Evolutionary conservation across 2,888 invertebrate genomes (phyloP).

Genomic region (Amorpha juglandis): DNA sequence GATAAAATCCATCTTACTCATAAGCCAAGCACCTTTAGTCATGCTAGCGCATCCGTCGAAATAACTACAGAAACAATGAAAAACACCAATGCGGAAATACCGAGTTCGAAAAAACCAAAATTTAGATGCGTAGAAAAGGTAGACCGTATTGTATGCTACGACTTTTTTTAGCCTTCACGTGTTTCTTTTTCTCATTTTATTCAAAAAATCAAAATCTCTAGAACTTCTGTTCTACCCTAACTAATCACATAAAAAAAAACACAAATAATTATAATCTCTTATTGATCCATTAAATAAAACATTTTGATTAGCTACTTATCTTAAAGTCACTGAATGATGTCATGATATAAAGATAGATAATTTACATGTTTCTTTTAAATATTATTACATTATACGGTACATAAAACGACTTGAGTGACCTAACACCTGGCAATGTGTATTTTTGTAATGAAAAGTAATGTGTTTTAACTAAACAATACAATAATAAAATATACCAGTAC

Average conservation of each 20-base stretch:
- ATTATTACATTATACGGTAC: background rate
- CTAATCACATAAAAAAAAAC: no score
- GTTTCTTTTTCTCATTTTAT: background rate
- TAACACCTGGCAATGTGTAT: no score
- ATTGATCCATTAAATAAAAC: background rate
- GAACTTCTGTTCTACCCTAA: no score
- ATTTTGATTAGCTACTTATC: background rate
- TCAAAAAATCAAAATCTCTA: background rate
- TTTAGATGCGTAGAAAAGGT: conserved; percentile 54
- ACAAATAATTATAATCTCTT: no score
- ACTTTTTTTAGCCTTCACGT: background rate
- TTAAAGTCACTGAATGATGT: background rate
- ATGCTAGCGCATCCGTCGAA: background rate
- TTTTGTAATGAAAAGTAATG: no score
- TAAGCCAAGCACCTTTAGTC: background rate
- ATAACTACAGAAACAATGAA: background rate
- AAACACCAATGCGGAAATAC: conserved; percentile 16
- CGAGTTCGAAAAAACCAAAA: conserved; percentile 23
- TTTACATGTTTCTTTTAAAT: background rate
- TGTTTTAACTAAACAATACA: no score
- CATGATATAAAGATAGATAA: background rate
- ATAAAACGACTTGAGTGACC: no score
- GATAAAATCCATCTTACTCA: background rate
- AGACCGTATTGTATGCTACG: conserved; percentile 59
- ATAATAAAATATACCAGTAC: no score